phyloP scores from a whole-genome alignment of 92 coral and sea anemone genomes.

The Plumapathes pennacea region DNA sequence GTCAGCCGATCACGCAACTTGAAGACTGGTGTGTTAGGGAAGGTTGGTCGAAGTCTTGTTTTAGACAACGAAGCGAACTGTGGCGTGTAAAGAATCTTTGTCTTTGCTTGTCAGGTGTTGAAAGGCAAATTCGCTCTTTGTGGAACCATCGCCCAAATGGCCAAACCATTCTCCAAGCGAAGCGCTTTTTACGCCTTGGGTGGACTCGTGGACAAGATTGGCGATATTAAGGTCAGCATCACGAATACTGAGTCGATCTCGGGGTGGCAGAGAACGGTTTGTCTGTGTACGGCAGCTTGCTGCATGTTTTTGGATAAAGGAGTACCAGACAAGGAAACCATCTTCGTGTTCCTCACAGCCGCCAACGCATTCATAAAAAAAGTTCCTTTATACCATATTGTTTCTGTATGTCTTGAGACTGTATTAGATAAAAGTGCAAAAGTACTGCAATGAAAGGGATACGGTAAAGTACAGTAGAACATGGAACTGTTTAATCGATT shows the following conservation, averaged over 20 bases:
- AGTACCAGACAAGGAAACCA: too few species aligned
- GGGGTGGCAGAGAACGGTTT: neutral
- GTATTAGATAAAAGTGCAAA: too few species aligned
- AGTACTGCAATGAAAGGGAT: too few species aligned
- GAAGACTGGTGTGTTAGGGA: too few species aligned
- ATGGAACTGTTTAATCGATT: too few species aligned
- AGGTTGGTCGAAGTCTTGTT: neutral
- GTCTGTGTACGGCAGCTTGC: too few species aligned
- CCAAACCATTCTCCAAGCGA: constrained; percentile 83
- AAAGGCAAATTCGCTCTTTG: constrained; percentile 85
- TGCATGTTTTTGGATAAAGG: neutral
- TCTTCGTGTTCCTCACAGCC: too few species aligned
- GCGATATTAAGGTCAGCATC: constrained; percentile 92
- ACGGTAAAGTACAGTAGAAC: too few species aligned
- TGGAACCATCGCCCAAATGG: constrained; percentile 71
- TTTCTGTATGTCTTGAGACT: too few species aligned
- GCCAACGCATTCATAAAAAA: too few species aligned
- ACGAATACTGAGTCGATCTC: neutral
- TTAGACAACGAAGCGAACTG: neutral
- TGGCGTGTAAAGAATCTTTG: neutral
- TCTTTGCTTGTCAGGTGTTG: constrained; percentile 55
- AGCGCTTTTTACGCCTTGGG: constrained; percentile 93
- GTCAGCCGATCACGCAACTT: neutral
- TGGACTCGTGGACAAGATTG: constrained; percentile 96
- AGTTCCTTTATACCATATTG: too few species aligned